Evolutionary conservation across 2,888 invertebrate genomes (phyloP), one percentile per base, ranked within the genome.

Genomic region (Agriopis leucophaearia): DNA sequence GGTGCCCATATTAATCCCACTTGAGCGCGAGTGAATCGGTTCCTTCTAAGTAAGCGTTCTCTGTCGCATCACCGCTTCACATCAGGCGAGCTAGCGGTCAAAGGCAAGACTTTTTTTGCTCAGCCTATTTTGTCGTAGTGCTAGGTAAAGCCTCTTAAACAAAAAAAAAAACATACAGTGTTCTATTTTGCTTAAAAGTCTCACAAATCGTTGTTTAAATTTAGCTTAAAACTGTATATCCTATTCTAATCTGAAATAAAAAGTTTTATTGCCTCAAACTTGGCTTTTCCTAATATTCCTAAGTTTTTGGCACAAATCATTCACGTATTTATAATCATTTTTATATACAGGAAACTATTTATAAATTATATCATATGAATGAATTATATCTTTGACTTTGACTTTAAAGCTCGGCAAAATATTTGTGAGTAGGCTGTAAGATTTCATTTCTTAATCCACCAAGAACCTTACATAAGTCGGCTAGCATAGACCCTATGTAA

Each of bases 261-360:
- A 16, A 48, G 13, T 59, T 59, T 58, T 27, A 59, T 40, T 60
- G 59, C 68, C 63, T 16, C 18, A 27, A 40, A 10, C 38, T 54
- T 47, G 62, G 58, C 62, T 52, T 50, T 54, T 52, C 16, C 44
- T 66, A 62, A 10, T n/a, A 12, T 48, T 48, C 51, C 56, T 72
- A 71, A 73, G 45, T 64, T 71, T 83, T 87, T 88, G 88, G 88
- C 88, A 88, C 88, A 75, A 75, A 63, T 75, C 74, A 84, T 88
- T 88, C 88, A 88, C 88, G 77, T 76, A 73, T 27, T 27, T 27
- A 27, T 38, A 8, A 54, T 60, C 9, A 18, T 52, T 13, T 58
- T 35, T 60, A 66, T 60, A 8, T 60, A 66, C 60, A 66, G 8
- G 16, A 42, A 35, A 52, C 16, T 38, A 10, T 38, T 38, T 9